Evolutionary conservation across 2,888 invertebrate species (phyloP).

Genomic region (Leistus spinibarbis): DNA sequence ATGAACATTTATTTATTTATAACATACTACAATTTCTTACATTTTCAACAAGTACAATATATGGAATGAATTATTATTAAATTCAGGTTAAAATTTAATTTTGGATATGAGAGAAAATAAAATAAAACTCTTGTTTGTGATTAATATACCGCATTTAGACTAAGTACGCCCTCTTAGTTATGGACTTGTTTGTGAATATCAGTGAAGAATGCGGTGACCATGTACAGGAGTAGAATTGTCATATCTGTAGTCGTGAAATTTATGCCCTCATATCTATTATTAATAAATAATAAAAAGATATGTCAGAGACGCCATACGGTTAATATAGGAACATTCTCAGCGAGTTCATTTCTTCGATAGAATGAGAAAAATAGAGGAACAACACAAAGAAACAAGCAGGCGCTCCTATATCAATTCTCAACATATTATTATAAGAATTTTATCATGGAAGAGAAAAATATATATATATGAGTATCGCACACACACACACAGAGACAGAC

Average conservation of each 20-base stretch:
- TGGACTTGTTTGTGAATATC: background rate
- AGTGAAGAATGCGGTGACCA: background rate
- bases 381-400: slow-evolving; percentile 5
- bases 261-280: slow-evolving; percentile 26
- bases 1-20: no score
- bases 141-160: background rate
- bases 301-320: slow-evolving; percentile 15
- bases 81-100: background rate
- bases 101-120: background rate
- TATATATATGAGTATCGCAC: slow-evolving; percentile 23
- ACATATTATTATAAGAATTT: slow-evolving; percentile 30
- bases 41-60: no score
- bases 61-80: no score
- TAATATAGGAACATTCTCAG: slow-evolving; percentile 4
- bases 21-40: no score
- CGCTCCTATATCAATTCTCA: slow-evolving; percentile 31
- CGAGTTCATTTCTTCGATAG: slow-evolving; percentile 15
- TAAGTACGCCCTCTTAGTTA: background rate
- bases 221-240: slow-evolving; percentile 17
- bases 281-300: slow-evolving; percentile 26
- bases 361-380: slow-evolving; percentile 3
- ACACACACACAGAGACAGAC: background rate
- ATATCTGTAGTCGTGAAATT: slow-evolving; percentile 26
- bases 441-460: slow-evolving; percentile 14
- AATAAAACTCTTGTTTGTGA: background rate